Evolutionary conservation across 2,113 vertebrate genomes (phyloP).

Genomic region (Anoplopoma fimbria): DNA sequence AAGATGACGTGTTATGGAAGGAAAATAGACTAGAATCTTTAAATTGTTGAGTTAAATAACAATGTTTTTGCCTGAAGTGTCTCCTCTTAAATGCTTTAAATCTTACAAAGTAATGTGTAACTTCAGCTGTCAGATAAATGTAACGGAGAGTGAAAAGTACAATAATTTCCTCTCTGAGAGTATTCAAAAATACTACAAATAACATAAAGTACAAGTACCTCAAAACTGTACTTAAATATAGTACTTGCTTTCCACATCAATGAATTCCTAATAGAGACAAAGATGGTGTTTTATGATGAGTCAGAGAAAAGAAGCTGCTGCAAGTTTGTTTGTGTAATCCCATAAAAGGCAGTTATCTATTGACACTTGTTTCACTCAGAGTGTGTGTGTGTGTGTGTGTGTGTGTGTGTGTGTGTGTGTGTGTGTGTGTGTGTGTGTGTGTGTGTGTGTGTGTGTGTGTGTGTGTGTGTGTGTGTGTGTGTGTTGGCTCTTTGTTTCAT

Average conservation of each 20-base stretch:
- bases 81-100: too few species aligned
- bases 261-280: background rate
- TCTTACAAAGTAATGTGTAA: too few species aligned
- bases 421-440: background rate
- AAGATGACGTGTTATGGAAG: too few species aligned
- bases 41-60: too few species aligned
- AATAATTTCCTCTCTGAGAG: background rate
- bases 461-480: constrained; percentile 27
- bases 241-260: background rate
- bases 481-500: constrained; percentile 51
- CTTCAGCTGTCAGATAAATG: too few species aligned
- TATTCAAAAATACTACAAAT: too few species aligned
- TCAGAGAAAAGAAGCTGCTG: constrained; percentile 37
- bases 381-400: too few species aligned
- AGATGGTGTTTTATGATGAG: background rate
- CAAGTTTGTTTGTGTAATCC: constrained; percentile 34
- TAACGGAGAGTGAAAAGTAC: too few species aligned
- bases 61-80: too few species aligned
- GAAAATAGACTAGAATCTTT: too few species aligned
- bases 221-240: background rate
- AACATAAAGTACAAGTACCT: background rate
- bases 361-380: constrained; percentile 28
- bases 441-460: constrained; percentile 25
- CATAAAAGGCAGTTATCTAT: constrained; percentile 29
- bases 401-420: too few species aligned